phyloP scores from a whole-genome alignment of 2,797 vertebrate species.

The Periophthalmus magnuspinnatus region DNA sequence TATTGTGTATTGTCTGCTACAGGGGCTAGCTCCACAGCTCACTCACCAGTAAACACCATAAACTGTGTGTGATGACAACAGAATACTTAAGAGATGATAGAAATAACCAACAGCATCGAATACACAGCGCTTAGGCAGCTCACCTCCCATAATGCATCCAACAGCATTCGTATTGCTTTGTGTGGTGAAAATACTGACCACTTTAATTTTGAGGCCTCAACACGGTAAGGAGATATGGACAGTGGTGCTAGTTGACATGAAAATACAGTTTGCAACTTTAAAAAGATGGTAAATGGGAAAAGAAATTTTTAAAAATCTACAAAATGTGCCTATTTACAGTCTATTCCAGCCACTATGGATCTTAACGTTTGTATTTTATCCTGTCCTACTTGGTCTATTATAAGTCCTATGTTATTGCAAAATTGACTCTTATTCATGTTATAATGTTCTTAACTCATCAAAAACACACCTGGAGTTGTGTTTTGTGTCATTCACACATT shows the following conservation, averaged over 20 bases:
- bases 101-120: slow-evolving; percentile 15
- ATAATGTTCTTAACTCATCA: too few relatives aligned
- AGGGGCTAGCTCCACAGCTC: slow-evolving; percentile 24
- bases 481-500: too few relatives aligned
- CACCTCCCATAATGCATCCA: not conserved
- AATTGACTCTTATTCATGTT: too few relatives aligned
- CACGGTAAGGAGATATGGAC: not conserved
- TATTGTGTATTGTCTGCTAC: slow-evolving; percentile 39
- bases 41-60: slow-evolving; percentile 19
- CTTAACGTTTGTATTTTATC: too few relatives aligned
- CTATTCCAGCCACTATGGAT: too few relatives aligned
- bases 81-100: slow-evolving; percentile 42
- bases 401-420: too few relatives aligned
- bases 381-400: too few relatives aligned
- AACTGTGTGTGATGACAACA: slow-evolving; percentile 37
- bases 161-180: slow-evolving; percentile 28
- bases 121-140: not conserved
- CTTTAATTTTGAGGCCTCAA: not conserved
- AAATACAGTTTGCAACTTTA: not conserved
- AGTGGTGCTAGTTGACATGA: not conserved
- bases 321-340: too few relatives aligned
- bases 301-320: too few relatives aligned
- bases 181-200: slow-evolving; percentile 28
- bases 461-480: too few relatives aligned
- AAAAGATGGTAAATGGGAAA: not conserved